These are phyloP conservation scores for Morpho helenor DNA, from an alignment of 2,888 invertebrate genomes.

Conservation along the genomic window DNA sequence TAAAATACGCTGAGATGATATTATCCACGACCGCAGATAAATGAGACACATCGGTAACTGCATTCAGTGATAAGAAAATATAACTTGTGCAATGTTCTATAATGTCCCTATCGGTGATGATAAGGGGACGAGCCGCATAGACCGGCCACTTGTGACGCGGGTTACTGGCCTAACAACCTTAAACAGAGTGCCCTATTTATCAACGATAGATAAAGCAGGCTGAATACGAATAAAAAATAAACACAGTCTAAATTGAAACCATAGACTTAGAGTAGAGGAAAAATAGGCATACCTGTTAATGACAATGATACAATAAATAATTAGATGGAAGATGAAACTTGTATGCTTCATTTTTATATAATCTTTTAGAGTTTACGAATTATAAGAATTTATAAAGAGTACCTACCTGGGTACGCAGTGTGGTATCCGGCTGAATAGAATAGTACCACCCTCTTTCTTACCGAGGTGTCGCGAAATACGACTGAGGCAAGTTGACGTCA, in stretches of 20 bases:
- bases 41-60: slow-evolving; percentile 53
- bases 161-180: slow-evolving; percentile 49
- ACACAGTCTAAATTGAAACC: neutral
- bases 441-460: too few relatives aligned
- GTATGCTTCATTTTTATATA: too few relatives aligned
- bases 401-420: too few relatives aligned
- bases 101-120: slow-evolving; percentile 53
- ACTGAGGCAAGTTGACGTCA: too few relatives aligned
- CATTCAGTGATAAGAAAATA: slow-evolving; percentile 58
- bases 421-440: too few relatives aligned
- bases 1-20: slow-evolving; percentile 20
- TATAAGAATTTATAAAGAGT: too few relatives aligned
- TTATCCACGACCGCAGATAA: slow-evolving; percentile 49
- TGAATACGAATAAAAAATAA: slow-evolving; percentile 5
- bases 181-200: slow-evolving; percentile 48
- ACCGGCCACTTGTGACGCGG: slow-evolving; percentile 43
- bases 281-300: too few relatives aligned
- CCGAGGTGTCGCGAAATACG: too few relatives aligned
- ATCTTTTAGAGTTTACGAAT: too few relatives aligned
- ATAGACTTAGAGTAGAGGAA: too few relatives aligned
- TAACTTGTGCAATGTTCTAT: slow-evolving; percentile 53
- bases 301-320: too few relatives aligned
- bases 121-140: slow-evolving; percentile 59
- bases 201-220: slow-evolving; percentile 27
- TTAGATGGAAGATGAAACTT: too few relatives aligned